phyloP scores from a whole-genome alignment of 2,888 invertebrate species.

The Morpho achilles region DNA sequence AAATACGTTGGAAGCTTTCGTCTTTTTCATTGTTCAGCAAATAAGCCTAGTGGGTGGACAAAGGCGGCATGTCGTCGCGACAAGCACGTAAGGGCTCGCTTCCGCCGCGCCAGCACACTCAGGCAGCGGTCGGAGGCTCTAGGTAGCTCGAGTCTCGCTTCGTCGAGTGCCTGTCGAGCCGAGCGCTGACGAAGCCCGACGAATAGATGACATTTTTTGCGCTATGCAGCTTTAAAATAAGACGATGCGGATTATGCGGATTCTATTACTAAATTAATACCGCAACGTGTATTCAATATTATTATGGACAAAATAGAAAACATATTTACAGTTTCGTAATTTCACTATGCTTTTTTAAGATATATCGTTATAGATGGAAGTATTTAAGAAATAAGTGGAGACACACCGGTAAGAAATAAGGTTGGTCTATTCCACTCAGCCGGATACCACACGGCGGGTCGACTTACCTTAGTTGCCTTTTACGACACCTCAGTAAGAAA shows the following conservation, averaged over 20 bases:
- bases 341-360: too few species aligned
- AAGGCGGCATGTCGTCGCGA: conserved; percentile 71
- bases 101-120: conserved; percentile 75
- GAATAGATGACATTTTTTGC: conserved; percentile 64
- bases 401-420: too few species aligned
- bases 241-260: conserved; percentile 50
- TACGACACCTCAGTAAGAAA: too few species aligned
- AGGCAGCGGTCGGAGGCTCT: conserved; percentile 52
- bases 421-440: too few species aligned
- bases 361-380: too few species aligned
- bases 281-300: background rate
- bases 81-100: conserved; percentile 72
- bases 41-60: conserved; percentile 78
- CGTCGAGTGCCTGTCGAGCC: conserved; percentile 63
- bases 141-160: conserved; percentile 33
- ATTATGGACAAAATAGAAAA: background rate
- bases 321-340: background rate
- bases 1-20: conserved; percentile 63
- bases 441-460: too few species aligned
- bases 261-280: conserved; percentile 10
- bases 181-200: conserved; percentile 68
- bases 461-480: too few species aligned
- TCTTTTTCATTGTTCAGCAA: conserved; percentile 78
- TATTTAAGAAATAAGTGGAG: too few species aligned
- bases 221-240: conserved; percentile 58